A percentile compares a stretch with the other conserved stretches of the same genome.
These are phyloP conservation scores for Diachrysia chrysitis DNA, from an alignment of 2,888 invertebrate genomes.

Conservation along the genomic window DNA sequence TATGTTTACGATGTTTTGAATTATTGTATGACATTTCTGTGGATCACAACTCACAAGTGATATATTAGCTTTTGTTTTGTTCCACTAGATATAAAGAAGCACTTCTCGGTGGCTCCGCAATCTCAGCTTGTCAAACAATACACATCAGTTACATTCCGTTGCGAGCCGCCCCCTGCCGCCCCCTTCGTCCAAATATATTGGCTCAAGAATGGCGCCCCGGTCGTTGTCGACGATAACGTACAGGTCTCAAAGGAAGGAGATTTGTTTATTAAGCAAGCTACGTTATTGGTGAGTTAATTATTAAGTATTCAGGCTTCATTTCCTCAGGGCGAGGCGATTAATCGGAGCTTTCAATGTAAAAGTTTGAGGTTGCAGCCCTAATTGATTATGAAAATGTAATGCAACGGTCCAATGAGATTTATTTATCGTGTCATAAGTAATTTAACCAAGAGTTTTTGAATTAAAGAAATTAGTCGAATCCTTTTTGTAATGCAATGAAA, in stretches of 20 bases:
- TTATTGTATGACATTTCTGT: background rate
- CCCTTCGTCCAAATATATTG: slow-evolving; percentile 96
- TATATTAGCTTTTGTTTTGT: background rate
- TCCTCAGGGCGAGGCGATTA: background rate
- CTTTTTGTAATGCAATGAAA: too few species aligned
- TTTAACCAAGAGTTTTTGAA: background rate
- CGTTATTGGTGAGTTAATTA: slow-evolving; percentile 90
- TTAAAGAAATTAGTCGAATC: too few species aligned
- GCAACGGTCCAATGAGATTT: background rate
- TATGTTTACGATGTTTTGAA: background rate
- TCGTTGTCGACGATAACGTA: slow-evolving; percentile 91
- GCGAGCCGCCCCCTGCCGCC: slow-evolving; percentile 96
- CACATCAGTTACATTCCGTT: slow-evolving; percentile 95
- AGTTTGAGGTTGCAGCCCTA: background rate
- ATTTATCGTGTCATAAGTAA: background rate
- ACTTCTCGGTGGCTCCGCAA: slow-evolving; percentile 96
- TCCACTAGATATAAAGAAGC: slow-evolving; percentile 94
- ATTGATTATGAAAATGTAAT: background rate
- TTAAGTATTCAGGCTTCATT: background rate
- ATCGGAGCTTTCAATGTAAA: background rate
- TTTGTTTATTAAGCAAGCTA: slow-evolving; percentile 95
- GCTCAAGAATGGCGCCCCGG: slow-evolving; percentile 93
- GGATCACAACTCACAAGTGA: background rate
- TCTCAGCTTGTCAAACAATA: slow-evolving; percentile 95
- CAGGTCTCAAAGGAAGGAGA: slow-evolving; percentile 95